Conservation (phyloP, 2,888 invertebrate species). For the Conistra vaccinii region DNA sequence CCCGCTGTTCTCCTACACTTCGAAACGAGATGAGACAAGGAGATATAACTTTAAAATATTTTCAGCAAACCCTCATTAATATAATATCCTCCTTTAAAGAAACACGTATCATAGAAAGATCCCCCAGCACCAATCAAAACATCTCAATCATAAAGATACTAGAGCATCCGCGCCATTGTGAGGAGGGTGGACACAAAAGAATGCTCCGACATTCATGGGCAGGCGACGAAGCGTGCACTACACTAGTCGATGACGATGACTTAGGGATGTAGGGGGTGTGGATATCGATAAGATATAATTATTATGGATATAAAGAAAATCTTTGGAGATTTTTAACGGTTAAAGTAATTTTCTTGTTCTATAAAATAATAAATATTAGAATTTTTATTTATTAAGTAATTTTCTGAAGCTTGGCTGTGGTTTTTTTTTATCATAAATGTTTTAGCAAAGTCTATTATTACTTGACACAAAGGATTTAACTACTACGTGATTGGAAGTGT, state of each 20-base stretch:
- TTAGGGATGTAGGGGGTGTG: slow-evolving; percentile 68
- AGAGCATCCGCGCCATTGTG: slow-evolving; percentile 59
- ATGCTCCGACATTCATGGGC: slow-evolving; percentile 86
- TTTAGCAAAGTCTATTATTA: not conserved
- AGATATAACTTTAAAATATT: slow-evolving; percentile 15
- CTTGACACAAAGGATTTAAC: too few relatives aligned
- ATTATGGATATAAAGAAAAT: not conserved
- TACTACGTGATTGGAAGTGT: not conserved
- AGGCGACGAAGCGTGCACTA: slow-evolving; percentile 87
- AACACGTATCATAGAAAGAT: slow-evolving; percentile 27
- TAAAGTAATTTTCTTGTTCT: not conserved
- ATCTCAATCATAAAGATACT: slow-evolving; percentile 66
- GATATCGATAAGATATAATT: slow-evolving; percentile 42
- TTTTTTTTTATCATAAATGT: not conserved
- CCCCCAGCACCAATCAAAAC: slow-evolving; percentile 61
- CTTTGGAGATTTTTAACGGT: not conserved
- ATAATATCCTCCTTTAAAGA: slow-evolving; percentile 30
- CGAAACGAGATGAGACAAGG: too few relatives aligned
- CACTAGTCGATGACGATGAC: slow-evolving; percentile 88
- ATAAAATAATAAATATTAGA: too few relatives aligned
- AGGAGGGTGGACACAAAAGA: slow-evolving; percentile 82
- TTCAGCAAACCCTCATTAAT: slow-evolving; percentile 8
- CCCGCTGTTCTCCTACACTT: too few relatives aligned
- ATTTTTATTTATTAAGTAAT: too few relatives aligned
- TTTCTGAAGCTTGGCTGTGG: not conserved